These are phyloP conservation scores for Caenorhabditis sp. DNA, from an alignment of 2,888 invertebrate species.

Conservation along the genomic window DNA sequence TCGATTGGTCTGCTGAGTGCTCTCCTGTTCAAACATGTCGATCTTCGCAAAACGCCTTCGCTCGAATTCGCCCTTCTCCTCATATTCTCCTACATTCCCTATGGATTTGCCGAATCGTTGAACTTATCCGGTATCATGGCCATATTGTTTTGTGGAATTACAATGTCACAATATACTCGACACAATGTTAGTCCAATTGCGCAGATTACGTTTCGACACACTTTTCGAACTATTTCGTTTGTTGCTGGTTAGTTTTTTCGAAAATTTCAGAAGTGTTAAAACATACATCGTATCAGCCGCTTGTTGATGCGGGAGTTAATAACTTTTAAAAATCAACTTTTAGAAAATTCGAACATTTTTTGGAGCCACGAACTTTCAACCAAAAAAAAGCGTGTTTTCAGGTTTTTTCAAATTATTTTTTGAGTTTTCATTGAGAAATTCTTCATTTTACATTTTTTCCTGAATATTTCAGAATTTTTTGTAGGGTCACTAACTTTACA, in stretches of 20 bases:
- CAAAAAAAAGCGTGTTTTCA: no score
- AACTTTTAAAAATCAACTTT: no score
- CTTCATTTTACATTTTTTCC: no score
- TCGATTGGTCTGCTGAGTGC: constrained; percentile 92
- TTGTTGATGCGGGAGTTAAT: no score
- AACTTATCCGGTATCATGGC: constrained; percentile 98
- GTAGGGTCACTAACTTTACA: no score
- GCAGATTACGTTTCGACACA: constrained; percentile 99
- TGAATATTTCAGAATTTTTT: no score
- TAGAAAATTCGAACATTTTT: no score
- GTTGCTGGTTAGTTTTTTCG: constrained; percentile 77
- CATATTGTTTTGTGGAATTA: constrained; percentile 96
- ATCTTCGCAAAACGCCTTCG: constrained; percentile 94
- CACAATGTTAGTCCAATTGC: constrained; percentile 96
- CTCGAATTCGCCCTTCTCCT: constrained; percentile 97
- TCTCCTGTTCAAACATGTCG: constrained; percentile 90
- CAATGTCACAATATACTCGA: constrained; percentile 99
- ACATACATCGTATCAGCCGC: no score
- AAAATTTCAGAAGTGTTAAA: no score
- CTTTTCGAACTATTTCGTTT: constrained; percentile 94
- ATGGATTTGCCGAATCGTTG: constrained; percentile 94
- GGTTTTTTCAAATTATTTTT: no score
- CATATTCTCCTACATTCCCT: constrained; percentile 96
- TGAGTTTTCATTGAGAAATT: no score
- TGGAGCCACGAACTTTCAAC: no score